Percentiles rank a stretch among this genome's conserved stretches.
phyloP scores from a whole-genome alignment of 1,140 invertebrate species.

The Drosophila grimshawi region DNA sequence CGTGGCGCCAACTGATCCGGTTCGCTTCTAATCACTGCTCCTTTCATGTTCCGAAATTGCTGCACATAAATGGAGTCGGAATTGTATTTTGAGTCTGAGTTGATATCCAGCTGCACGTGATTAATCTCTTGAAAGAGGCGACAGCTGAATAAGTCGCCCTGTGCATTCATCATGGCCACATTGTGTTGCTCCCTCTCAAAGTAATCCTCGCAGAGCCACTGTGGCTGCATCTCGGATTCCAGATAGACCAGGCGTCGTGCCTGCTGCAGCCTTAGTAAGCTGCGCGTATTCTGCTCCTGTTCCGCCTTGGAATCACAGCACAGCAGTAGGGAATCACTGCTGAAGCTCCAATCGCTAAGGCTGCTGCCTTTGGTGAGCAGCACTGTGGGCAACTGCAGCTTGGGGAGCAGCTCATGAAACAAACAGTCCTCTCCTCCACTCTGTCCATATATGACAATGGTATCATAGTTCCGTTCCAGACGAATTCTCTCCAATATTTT shows the following conservation, averaged over 20 bases:
- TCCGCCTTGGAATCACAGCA: conserved; percentile 37
- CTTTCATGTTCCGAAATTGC: conserved; percentile 61
- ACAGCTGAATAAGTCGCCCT: conserved; percentile 40
- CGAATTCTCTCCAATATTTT: conserved; percentile 30
- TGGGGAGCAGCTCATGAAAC: conserved; percentile 41
- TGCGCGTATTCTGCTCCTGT: conserved; percentile 26
- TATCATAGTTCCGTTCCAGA: conserved; percentile 47
- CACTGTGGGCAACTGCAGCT: conserved; percentile 27
- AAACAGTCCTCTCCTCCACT: conserved; percentile 23
- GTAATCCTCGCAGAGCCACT: conserved; percentile 32
- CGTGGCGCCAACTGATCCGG: conserved; percentile 46
- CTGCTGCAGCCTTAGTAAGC: conserved; percentile 39
- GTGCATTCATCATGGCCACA: conserved; percentile 46
- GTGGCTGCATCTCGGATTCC: not conserved
- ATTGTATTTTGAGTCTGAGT: not conserved
- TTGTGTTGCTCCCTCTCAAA: conserved; percentile 56
- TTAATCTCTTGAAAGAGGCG: conserved; percentile 45
- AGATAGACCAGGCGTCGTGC: conserved; percentile 38
- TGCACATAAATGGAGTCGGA: conserved; percentile 33
- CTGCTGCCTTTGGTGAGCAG: conserved; percentile 41
- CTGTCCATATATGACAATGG: conserved; percentile 39
- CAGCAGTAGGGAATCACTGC: conserved; percentile 39
- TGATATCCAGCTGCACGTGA: conserved; percentile 9
- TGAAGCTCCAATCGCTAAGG: conserved; percentile 44
- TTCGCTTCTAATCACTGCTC: conserved; percentile 29